Evolutionary conservation across 2,797 vertebrate genomes (phyloP).

Genomic region (Buceros bicornis): DNA sequence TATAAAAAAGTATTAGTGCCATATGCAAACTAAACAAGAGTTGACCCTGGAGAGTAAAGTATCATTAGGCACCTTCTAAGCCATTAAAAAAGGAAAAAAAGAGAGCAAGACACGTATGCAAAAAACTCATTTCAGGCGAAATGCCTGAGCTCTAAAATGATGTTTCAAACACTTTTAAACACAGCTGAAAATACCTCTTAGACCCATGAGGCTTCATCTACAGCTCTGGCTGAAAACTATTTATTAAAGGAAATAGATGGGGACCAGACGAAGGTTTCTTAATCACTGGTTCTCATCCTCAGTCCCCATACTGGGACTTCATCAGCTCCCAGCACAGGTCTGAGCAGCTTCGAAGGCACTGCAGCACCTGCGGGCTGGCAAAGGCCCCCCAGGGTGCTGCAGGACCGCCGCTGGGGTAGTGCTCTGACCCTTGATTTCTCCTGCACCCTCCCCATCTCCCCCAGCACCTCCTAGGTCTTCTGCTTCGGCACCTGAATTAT

Average conservation of each 20-base stretch:
- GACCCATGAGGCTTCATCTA: neutral
- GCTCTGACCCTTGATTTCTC: neutral
- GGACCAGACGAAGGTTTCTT: neutral
- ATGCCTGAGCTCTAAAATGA: neutral
- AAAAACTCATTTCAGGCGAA: neutral
- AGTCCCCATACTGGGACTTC: neutral
- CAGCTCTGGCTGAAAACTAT: neutral
- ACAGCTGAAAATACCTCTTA: neutral
- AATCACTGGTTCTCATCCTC: neutral
- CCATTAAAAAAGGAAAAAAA: neutral
- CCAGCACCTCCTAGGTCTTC: neutral
- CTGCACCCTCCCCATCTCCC: neutral
- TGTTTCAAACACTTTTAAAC: neutral
- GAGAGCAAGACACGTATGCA: neutral
- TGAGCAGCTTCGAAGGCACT: neutral
- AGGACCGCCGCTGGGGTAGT: rapidly evolving
- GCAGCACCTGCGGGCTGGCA: neutral
- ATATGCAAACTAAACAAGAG: neutral
- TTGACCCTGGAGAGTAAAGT: neutral
- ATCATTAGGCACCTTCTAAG: neutral
- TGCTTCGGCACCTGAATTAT: rapidly evolving
- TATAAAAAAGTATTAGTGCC: neutral
- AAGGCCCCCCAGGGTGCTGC: neutral
- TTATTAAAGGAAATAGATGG: neutral
- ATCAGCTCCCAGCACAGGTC: neutral